Evolutionary conservation across 2,797 vertebrate genomes (phyloP).

Genomic region (Falco berigora): DNA sequence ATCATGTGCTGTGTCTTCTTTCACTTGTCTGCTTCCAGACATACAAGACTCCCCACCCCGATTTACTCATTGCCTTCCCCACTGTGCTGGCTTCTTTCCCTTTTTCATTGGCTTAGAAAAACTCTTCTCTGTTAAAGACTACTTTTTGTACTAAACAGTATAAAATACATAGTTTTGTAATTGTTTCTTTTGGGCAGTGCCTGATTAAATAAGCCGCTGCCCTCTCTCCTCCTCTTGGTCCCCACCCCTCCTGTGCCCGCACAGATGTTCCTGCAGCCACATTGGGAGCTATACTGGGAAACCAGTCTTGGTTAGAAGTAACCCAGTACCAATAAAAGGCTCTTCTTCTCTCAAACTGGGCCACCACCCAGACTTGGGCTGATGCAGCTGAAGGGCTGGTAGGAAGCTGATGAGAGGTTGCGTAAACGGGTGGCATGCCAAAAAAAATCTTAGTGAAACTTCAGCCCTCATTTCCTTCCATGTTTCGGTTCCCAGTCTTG

Average conservation of each 20-base stretch:
- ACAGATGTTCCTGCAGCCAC: not conserved
- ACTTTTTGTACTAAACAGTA: not conserved
- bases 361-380: not conserved
- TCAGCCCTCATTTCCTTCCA: conserved; percentile 32
- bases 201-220: not conserved
- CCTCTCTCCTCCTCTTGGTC: not conserved
- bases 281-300: not conserved
- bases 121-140: not conserved
- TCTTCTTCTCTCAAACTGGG: not conserved
- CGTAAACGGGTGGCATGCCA: not conserved
- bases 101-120: not conserved
- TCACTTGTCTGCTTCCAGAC: not conserved
- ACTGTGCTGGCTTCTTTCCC: not conserved
- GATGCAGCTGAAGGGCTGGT: not conserved
- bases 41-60: not conserved
- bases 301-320: not conserved
- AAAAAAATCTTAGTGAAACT: not conserved
- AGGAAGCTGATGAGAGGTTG: not conserved
- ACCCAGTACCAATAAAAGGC: not conserved
- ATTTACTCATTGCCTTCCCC: conserved; percentile 4
- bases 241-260: not conserved
- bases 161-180: not conserved
- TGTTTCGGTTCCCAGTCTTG: conserved; percentile 35
- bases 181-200: not conserved
- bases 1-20: not conserved